Base-by-base conservation (phyloP, 1,140 invertebrate genomes). In the Nomia melanderi region DNA sequence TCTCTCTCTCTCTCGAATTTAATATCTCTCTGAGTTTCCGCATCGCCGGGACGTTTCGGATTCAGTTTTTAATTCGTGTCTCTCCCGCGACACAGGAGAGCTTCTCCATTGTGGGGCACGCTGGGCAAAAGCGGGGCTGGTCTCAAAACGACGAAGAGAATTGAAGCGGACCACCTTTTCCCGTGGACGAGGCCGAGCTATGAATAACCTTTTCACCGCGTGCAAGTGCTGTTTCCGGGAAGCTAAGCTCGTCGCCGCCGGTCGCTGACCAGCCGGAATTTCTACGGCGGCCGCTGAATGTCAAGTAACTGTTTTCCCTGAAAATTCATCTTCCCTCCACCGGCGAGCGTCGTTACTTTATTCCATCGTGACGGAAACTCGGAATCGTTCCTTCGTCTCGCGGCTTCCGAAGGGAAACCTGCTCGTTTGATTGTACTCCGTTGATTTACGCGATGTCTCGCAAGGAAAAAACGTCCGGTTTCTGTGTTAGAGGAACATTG, bases 131-230 rank as follows among this genome's bases (percentile, higher is more conserved):
- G 54, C 25, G 25, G 17, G 63, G n/a, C 27, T 12, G 50, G 33
- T 54, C 44, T 67, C 39, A 41, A 57, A 67, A 73, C 53, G 53
- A 39, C 12, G 41, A 23, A 29, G 23, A 31, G 47, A 39, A 65
- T 44, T 39, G 72, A 66, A 54, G 36, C 70, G 70, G 54, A 67
- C 36, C 23, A 23, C 33, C 54, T 67, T 66, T 66, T 25, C 53
- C 44, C 33, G 62, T 33, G 33, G n/a, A 29, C 60, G 41, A 31
- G 59, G 12, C 70, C 29, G 36, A 54, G 47, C 77, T 83, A 78
- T 74, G 81, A 88, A 84, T 88, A 84, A 88, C 86, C 84, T 87
- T 85, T 89, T 82, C 73, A 87, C 85, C 83, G 88, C 84, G 83
- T 76, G 29, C 57, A 64, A 62, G 62, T 78, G 67, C 25, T 53